Evolutionary conservation across 2,888 invertebrate genomes (phyloP), one percentile per base, ranked within the genome.

Genomic region (Patella ulyssiponensis): DNA sequence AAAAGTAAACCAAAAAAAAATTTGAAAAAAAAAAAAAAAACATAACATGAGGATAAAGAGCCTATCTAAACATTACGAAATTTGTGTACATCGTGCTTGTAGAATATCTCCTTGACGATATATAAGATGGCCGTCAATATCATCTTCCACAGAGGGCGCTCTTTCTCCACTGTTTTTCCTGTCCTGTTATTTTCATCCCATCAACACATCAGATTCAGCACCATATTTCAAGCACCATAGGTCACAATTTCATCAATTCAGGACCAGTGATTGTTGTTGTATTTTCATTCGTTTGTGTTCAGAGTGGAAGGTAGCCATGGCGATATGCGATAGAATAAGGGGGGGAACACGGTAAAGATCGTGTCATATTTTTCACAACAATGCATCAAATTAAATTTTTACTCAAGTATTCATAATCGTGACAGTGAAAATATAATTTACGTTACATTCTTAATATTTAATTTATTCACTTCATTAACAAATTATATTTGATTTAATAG

Each of bases 101-200:
- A 99, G 96, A 94, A 97, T 95, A 95, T 99, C 98, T 94, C 98
- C 99, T 94, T 95, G 95, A 94, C 96, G 96, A 96, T 99, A 99
- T 94, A 99, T 96, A 94, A 99, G 97, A 94, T 99, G 99, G 94
- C 99, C 99, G 94, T 99, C 99, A 94, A 96, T 96, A 94, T 99
- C 99, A 94, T 99, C 91, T 95, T 97, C 97, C 94, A 98, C 96
- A 93, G 96, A 96, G 93, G 97, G 96, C 92, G 95, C 85, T 79
- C 85, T 77, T 78, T 84, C 84, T 77, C 75, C 79, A 72, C 82
- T 81, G 74, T 84, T 79, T 73, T 77, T 79, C 54, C 79, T 77
- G 77, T 84, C 79, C 79, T 78, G 71, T 79, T 77, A 78, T 77
- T 76, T 78, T 78, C 80, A 81, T 78, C 76, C 80, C 81, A 54